These are phyloP conservation scores for Xiphorhynchus erythropygius DNA, from an alignment of 2,797 vertebrate species.

Conservation along the genomic window DNA sequence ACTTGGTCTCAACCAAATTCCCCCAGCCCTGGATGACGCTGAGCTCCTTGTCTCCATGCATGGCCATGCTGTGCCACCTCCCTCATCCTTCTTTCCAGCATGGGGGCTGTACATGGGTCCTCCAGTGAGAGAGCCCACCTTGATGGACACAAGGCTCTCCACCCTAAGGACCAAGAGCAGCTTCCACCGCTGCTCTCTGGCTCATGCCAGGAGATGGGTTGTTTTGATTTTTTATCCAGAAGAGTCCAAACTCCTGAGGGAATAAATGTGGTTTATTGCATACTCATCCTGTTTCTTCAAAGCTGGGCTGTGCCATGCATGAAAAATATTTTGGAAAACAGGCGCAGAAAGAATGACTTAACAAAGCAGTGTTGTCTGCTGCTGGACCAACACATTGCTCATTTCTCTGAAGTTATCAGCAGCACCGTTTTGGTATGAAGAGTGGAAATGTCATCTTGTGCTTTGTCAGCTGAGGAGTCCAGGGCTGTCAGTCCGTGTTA, in stretches of 20 bases:
- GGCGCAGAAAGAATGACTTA: background rate
- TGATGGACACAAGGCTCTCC: background rate
- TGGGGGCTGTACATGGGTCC: background rate
- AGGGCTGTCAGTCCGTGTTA: background rate
- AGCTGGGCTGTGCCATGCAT: background rate
- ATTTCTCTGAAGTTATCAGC: background rate
- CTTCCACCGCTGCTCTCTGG: rapidly evolving
- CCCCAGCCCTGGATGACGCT: background rate
- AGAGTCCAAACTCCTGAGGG: background rate
- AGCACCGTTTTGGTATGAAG: background rate
- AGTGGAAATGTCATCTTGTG: background rate
- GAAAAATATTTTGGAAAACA: background rate
- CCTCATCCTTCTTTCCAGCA: background rate
- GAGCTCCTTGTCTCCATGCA: rapidly evolving
- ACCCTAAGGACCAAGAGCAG: background rate
- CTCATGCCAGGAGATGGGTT: background rate
- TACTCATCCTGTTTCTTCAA: constrained; percentile 17
- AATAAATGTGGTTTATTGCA: constrained; percentile 4
- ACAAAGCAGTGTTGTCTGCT: background rate
- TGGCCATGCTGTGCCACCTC: background rate
- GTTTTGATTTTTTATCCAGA: background rate
- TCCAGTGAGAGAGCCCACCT: background rate
- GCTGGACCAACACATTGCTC: rapidly evolving
- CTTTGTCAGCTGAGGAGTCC: background rate
- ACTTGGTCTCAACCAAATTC: background rate